These are phyloP conservation scores for Scomberomorus guttatus DNA, from an alignment of 2,797 vertebrate species.

Conservation along the genomic window DNA sequence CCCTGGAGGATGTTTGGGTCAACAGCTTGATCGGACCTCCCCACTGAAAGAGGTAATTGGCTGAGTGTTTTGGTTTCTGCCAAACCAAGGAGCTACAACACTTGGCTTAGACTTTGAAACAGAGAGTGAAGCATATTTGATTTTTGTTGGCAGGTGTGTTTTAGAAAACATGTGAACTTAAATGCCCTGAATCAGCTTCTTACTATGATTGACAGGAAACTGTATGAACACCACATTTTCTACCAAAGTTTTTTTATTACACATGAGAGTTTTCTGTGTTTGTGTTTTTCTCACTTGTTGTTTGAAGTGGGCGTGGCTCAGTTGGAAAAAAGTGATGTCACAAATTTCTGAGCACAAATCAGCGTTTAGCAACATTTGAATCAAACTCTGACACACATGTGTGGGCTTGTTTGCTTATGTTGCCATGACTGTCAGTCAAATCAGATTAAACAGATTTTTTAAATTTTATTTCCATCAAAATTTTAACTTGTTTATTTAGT, in stretches of 20 bases:
- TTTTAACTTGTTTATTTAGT: no score
- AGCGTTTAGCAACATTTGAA: no score
- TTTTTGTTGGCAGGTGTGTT: slow-evolving; percentile 35
- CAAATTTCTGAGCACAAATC: neutral
- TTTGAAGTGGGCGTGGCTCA: no score
- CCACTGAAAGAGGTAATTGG: slow-evolving; percentile 68
- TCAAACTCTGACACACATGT: no score
- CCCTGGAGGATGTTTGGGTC: slow-evolving; percentile 66
- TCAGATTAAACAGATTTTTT: no score
- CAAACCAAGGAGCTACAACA: slow-evolving; percentile 16
- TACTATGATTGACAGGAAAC: neutral
- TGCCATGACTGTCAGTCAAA: no score
- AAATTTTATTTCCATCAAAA: no score
- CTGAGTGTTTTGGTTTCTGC: slow-evolving; percentile 64
- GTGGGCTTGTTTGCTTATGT: no score
- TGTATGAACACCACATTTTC: neutral
- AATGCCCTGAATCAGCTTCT: no score
- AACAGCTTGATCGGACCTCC: slow-evolving; percentile 31
- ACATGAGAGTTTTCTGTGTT: no score
- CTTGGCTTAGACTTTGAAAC: neutral
- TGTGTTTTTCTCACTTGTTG: no score
- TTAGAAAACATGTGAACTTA: slow-evolving; percentile 19
- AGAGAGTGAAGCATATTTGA: neutral
- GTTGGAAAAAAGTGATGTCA: neutral
- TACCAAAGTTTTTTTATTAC: neutral